phyloP scores from a whole-genome alignment of 2,113 vertebrate species.

The Sander lucioperca region DNA sequence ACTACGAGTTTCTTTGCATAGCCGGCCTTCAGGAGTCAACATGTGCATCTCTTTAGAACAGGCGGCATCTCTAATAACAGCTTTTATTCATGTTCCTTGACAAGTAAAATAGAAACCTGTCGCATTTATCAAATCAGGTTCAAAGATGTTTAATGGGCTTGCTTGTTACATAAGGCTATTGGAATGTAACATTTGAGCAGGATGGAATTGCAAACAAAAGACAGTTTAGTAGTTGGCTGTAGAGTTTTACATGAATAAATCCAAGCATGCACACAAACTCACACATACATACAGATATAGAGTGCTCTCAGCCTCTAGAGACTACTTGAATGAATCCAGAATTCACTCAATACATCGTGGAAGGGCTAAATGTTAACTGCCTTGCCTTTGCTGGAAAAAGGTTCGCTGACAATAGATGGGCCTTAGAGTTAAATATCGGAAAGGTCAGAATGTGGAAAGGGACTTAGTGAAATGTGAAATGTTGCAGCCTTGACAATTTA shows the following conservation, averaged over 20 bases:
- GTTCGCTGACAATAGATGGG: slow-evolving; percentile 83
- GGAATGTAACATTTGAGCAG: slow-evolving; percentile 55
- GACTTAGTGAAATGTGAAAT: slow-evolving; percentile 84
- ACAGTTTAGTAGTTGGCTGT: slow-evolving; percentile 12
- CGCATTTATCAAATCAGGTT: slow-evolving; percentile 66
- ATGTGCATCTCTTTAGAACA: slow-evolving; percentile 60
- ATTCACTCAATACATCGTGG: slow-evolving; percentile 77
- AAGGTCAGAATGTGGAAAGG: slow-evolving; percentile 83
- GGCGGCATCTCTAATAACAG: slow-evolving; percentile 46
- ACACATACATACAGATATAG: slow-evolving; percentile 30
- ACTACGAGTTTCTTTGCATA: slow-evolving; percentile 24
- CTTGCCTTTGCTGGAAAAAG: slow-evolving; percentile 73
- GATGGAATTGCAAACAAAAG: slow-evolving; percentile 30
- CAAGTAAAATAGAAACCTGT: slow-evolving; percentile 67
- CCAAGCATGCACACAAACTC: slow-evolving; percentile 10
- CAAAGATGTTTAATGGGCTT: slow-evolving; percentile 57
- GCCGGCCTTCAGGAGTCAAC: slow-evolving; percentile 36
- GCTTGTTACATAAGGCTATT: slow-evolving; percentile 47
- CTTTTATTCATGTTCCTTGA: slow-evolving; percentile 68
- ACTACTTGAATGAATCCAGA: slow-evolving; percentile 73
- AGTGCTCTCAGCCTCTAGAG: slow-evolving; percentile 56
- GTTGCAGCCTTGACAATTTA: slow-evolving; percentile 81
- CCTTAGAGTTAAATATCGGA: slow-evolving; percentile 83
- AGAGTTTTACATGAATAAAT: slow-evolving; percentile 36
- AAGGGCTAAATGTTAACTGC: slow-evolving; percentile 83